phyloP scores from a whole-genome alignment of 2,113 vertebrate genomes.

The Scytalopus superciliaris region DNA sequence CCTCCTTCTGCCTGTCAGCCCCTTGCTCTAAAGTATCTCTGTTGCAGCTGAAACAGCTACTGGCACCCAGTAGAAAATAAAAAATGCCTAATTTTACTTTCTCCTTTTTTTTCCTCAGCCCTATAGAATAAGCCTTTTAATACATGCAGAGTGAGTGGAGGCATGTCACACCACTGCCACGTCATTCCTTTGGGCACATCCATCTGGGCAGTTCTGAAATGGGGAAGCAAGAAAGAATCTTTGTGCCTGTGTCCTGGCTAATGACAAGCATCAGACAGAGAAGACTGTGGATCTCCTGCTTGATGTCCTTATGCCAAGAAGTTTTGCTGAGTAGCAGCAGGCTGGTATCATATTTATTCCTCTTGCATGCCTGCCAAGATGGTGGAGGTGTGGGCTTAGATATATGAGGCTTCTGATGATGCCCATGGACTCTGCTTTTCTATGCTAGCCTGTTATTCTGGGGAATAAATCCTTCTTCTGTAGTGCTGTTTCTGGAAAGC shows the following conservation, averaged over 20 bases:
- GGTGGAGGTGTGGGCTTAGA: not conserved
- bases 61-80: not conserved
- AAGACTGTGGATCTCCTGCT: not conserved
- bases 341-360: not conserved
- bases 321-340: not conserved
- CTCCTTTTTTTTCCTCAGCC: not conserved
- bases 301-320: not conserved
- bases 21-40: not conserved
- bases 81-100: not conserved
- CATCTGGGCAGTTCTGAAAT: not conserved
- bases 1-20: not conserved
- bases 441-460: not conserved
- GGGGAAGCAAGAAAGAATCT: not conserved
- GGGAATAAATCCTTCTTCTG: not conserved
- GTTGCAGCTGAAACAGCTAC: not conserved
- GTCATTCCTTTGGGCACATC: not conserved
- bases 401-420: not conserved
- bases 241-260: not conserved
- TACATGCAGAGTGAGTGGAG: not conserved
- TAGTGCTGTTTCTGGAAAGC: not conserved
- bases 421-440: not conserved
- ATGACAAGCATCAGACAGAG: not conserved
- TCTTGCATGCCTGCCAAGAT: not conserved
- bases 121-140: not conserved
- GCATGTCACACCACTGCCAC: not conserved